Conservation (phyloP, 2,113 vertebrate species). For the Cryptoleucopteryx plumbea region DNA sequence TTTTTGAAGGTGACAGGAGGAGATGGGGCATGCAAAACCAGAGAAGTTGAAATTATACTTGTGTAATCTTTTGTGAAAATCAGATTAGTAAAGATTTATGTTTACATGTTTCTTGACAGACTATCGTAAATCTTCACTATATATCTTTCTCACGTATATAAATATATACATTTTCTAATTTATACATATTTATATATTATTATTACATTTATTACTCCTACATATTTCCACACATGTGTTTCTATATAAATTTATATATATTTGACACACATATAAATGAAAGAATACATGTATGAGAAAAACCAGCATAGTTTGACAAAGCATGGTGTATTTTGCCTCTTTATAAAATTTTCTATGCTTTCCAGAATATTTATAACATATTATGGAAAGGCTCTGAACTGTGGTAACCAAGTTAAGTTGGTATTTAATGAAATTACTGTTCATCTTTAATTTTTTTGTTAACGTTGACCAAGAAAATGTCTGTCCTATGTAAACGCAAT, state of each 20-base stretch:
- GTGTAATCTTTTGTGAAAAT: neutral
- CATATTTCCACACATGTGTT: neutral
- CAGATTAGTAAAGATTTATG: neutral
- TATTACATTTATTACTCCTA: neutral
- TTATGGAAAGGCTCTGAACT: neutral
- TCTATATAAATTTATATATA: neutral
- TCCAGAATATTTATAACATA: neutral
- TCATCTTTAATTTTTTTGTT: neutral
- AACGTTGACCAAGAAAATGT: neutral
- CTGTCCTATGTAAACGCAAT: neutral
- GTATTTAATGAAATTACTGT: neutral
- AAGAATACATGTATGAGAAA: neutral
- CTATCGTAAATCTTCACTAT: neutral
- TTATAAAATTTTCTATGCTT: neutral
- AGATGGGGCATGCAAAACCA: neutral
- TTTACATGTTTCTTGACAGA: neutral
- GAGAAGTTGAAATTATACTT: neutral
- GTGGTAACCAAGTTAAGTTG: neutral
- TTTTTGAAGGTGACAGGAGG: constrained; percentile 58
- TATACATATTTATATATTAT: neutral
- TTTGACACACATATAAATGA: neutral
- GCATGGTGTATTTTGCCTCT: neutral
- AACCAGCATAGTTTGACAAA: neutral
- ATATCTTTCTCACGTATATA: neutral
- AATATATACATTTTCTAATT: neutral